Base-by-base conservation (phyloP, 1,140 invertebrate species). In the Thalassaphorura encarpata region DNA sequence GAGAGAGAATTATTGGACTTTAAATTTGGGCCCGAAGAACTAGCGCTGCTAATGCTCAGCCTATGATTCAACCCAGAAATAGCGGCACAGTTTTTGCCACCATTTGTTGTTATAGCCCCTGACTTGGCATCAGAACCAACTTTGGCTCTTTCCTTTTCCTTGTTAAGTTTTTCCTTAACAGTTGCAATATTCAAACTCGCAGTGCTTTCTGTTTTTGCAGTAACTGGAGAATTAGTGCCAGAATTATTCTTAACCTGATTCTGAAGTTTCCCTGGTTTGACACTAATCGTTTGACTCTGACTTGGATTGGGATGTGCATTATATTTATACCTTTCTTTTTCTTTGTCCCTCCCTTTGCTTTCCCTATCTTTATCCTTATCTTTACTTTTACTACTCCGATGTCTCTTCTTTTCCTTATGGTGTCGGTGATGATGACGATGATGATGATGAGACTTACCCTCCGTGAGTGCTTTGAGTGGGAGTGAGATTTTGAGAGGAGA, bases 391-490 rank as follows among this genome's bases (percentile, higher is more conserved):
- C 53, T 41, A 31, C 60, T 59, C 28, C 55, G 48, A 23, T 56
- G 23, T 19, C 51, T 28, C 6, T 58, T 26, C 23, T 62, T 50
- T n/a, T 55, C 41, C 16, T 63, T 36, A 2, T 60, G 49, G n/a
- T 57, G 54, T 24, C 60, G 57, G 42, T 60, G 53, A 36, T 54
- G 50, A 23, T 56, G 54, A 40, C 53, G 54, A 43, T 59, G 56
- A 23, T 56, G 49, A 50, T 54, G 52, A 39, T 62, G 56, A 33
- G 40, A 21, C 21, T 52, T 31, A 15, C 21, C 33, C 28, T 58
- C 43, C 27, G 23, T 46, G 2, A 41, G 23, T 46, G 27, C 16
- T 48, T 4, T 41, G 27, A 50, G 49, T 49, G 28, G 43, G 46
- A 51, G 19, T 51, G 48, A 51, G 28, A 51, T 51, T 51, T 51